Base-by-base conservation (phyloP, 1,140 invertebrate species). In the Drosophila aff. region DNA sequence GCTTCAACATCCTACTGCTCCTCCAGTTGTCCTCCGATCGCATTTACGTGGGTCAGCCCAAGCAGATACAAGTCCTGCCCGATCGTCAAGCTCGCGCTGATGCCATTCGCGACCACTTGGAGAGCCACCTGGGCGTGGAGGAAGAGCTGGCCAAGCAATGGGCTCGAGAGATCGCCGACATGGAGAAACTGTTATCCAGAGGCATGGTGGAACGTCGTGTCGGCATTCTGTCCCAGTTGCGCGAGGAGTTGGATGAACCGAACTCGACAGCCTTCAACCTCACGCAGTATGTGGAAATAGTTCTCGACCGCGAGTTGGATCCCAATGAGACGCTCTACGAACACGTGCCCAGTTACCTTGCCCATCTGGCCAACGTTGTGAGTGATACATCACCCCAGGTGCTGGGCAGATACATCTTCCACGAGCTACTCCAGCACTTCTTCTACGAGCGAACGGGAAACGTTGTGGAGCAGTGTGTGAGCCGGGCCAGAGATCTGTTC, bases 31-130 rank as follows among this genome's bases (percentile, higher is more conserved):
- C 53, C 3, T 73, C 59, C 16, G 44, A 61, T 18, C 76, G 61
- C 1, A 26, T 92, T 16, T 91, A 84, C 28, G 76, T 91, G 26
- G 91, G 91, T 1, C 91, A 92, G 15, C 91, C 91, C 0, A 16
- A 50, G 7, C 28, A 50, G n/a, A 43, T 74, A 3, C 46, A 28
- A 5, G 75, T 63, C 3, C 38, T 65, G n/a, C 49, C 55, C 13
- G 36, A 81, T 47, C 52, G 60, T 3, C 57, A 73, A 8, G 62
- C 18, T 18, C 44, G 26, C 2, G 11, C 72, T 7, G 43, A 65
- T 40, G 38, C 3, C 9, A 82, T 83, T 38, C 43, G 62, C 11
- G 2, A 44, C 0, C 46, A 75, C 10, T 43, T 86, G 28, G 65
- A 71, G 36, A 52, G 58, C 8, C 73, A 90, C 31, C 33, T 90